phyloP scores from a whole-genome alignment of 2,113 vertebrate genomes.

The Tiliqua scincoides region DNA sequence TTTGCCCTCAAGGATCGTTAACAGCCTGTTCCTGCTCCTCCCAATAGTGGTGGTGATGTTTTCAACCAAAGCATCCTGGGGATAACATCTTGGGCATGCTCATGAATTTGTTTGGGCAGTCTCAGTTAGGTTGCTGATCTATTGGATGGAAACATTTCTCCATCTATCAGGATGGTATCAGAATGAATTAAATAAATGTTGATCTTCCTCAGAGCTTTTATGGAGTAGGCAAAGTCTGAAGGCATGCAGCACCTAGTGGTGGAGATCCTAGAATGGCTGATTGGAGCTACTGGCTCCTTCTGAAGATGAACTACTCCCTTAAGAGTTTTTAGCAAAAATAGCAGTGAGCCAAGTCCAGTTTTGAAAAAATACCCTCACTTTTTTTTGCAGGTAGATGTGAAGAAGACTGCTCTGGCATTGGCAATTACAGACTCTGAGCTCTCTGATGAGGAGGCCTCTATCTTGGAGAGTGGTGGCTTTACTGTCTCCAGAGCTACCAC shows the following conservation, averaged over 20 bases:
- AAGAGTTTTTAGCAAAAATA: not conserved
- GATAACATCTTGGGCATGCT: not conserved
- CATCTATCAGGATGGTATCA: not conserved
- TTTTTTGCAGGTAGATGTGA: slow-evolving; percentile 82
- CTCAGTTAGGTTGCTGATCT: not conserved
- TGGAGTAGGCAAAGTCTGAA: too few species aligned
- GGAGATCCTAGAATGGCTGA: too few species aligned
- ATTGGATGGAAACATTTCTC: not conserved
- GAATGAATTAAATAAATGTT: not conserved
- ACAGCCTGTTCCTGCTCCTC: not conserved
- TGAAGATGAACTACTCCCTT: not conserved
- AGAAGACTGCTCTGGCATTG: slow-evolving; percentile 93
- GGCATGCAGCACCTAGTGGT: not conserved
- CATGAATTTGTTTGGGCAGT: not conserved
- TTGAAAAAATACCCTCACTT: slow-evolving; percentile 19
- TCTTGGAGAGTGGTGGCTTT: slow-evolving; percentile 96
- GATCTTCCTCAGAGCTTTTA: too few species aligned
- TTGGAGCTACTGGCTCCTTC: not conserved
- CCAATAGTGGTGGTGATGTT: not conserved
- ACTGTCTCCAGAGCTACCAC: slow-evolving; percentile 97
- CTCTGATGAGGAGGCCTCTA: slow-evolving; percentile 96
- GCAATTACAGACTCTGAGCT: slow-evolving; percentile 98
- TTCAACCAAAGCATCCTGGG: not conserved
- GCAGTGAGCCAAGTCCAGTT: not conserved
- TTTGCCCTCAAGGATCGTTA: not conserved